These are phyloP conservation scores for Electrophaes corylata DNA, from an alignment of 2,888 invertebrate genomes.

Conservation along the genomic window DNA sequence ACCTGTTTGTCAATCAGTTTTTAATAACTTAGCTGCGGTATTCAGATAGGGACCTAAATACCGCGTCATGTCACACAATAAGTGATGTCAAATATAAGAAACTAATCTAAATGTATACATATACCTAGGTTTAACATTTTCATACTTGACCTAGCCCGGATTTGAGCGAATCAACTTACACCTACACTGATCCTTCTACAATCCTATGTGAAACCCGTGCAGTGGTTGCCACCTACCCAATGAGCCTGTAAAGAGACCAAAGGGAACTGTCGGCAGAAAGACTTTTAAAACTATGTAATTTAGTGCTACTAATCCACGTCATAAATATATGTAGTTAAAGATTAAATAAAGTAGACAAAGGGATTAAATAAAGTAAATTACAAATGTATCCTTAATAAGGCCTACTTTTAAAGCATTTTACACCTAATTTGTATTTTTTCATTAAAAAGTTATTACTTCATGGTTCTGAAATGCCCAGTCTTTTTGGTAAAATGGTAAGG, in stretches of 20 bases:
- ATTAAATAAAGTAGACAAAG: too few species aligned
- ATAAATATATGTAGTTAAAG: conserved; percentile 37
- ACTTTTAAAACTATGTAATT: not conserved
- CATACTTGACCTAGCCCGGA: too few species aligned
- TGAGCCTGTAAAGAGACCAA: not conserved
- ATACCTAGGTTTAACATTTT: too few species aligned
- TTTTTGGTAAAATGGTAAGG: conserved; percentile 20
- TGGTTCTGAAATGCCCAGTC: conserved; percentile 23
- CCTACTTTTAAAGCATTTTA: conserved; percentile 51
- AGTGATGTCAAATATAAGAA: conserved; percentile 8
- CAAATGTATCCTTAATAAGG: conserved; percentile 44
- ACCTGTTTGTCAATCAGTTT: not conserved
- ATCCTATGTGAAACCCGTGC: not conserved
- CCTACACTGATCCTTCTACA: not conserved
- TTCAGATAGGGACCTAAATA: conserved; percentile 7
- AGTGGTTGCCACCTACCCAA: not conserved
- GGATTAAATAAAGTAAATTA: conserved; percentile 33
- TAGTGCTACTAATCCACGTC: conserved; percentile 18
- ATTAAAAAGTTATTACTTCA: not conserved
- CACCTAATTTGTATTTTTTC: conserved; percentile 35
- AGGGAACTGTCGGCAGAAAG: too few species aligned
- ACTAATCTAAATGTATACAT: conserved; percentile 16
- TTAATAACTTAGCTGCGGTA: not conserved
- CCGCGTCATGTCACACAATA: too few species aligned
- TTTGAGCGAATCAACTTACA: not conserved